phyloP scores from a whole-genome alignment of 2,888 invertebrate genomes.

The Salticus scenicus region DNA sequence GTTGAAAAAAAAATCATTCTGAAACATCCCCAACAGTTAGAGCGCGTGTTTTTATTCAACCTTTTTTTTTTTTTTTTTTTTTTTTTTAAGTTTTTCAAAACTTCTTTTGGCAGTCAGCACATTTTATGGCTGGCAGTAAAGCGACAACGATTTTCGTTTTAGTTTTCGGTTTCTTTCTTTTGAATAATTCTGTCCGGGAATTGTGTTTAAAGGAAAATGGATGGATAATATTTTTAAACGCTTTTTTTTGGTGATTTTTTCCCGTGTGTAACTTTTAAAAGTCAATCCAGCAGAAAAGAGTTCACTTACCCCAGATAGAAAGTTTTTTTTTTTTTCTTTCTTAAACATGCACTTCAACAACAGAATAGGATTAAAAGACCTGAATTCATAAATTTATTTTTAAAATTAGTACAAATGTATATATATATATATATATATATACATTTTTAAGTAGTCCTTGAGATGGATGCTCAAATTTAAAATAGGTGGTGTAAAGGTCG shows the following conservation, averaged over 20 bases:
- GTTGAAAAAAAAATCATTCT: not conserved
- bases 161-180: slow-evolving; percentile 31
- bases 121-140: slow-evolving; percentile 61
- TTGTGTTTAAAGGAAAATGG: slow-evolving; percentile 64
- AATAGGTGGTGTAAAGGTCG: no score
- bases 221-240: slow-evolving; percentile 66
- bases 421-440: no score
- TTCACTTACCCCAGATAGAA: slow-evolving; percentile 31
- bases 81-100: slow-evolving; percentile 20
- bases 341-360: not conserved
- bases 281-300: not conserved
- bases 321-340: not conserved
- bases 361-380: not conserved
- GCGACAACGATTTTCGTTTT: slow-evolving; percentile 42
- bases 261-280: not conserved
- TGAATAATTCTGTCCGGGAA: slow-evolving; percentile 55
- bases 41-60: not conserved
- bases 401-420: not conserved
- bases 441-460: no score
- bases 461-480: no score
- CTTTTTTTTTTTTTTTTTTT: not conserved
- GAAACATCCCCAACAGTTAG: slow-evolving; percentile 1
- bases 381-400: not conserved
- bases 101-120: slow-evolving; percentile 32
- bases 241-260: slow-evolving; percentile 14